A percentile compares a stretch with the other conserved stretches of the same genome.
Evolutionary conservation across 35 echinoderm and acorn worm genomes (phyloP).

Genomic region (Apostichopus californicus): DNA sequence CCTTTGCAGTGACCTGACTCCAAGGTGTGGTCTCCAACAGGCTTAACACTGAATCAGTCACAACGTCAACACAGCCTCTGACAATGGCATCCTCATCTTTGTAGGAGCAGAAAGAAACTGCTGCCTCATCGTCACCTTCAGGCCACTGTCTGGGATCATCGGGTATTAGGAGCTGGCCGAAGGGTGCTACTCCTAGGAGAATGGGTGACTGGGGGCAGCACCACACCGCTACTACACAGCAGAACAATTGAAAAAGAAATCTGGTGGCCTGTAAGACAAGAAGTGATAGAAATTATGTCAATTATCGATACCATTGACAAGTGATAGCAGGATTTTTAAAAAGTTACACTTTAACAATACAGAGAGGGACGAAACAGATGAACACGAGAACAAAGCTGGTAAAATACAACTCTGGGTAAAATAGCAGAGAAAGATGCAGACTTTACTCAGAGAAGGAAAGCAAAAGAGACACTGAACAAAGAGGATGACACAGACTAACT

Average conservation of each 20-base stretch:
- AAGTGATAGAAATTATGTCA: no score
- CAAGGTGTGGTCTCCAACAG: slow-evolving; percentile 29
- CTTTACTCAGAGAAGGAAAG: no score
- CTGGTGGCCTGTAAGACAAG: slow-evolving; percentile 32
- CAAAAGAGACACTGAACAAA: no score
- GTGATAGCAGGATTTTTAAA: no score
- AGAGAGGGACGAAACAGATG: no score
- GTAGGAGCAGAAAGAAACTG: neutral
- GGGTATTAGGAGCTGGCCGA: neutral
- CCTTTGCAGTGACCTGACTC: slow-evolving; percentile 49
- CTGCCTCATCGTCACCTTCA: neutral
- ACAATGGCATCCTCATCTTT: slow-evolving; percentile 27
- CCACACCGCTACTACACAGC: slow-evolving; percentile 25
- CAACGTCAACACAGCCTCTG: slow-evolving; percentile 5
- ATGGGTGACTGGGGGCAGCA: slow-evolving; percentile 24
- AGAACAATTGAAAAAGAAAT: slow-evolving; percentile 36
- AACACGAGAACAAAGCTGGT: no score
- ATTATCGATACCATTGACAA: no score
- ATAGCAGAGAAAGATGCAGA: no score
- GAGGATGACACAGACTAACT: no score
- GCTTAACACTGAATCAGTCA: neutral
- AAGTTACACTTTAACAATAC: no score
- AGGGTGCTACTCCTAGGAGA: neutral
- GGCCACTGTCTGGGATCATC: neutral
- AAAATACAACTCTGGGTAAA: no score